Evolutionary conservation across 2,888 invertebrate species (phyloP), one percentile per base, ranked within the genome.

Genomic region (Piscicola geometra): DNA sequence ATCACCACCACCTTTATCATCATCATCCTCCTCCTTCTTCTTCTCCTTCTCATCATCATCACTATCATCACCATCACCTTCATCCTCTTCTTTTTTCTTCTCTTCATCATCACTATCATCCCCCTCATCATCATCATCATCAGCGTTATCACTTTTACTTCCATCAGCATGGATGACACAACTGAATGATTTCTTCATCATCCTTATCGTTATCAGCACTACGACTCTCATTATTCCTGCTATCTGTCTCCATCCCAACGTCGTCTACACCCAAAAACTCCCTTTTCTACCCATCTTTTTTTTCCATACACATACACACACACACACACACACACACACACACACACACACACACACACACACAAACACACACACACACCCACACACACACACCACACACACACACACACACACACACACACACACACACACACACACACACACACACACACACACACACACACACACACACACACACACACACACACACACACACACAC

Each of bases 81-180:
- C 36, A 32, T 52, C 60, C 0, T 71, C 75, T 0, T 75, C 75
- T 25, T 75, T 70, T 0, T 70, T 70, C 15, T 70, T 70, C 3
- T 60, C 70, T 52, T 71, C 71, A 71, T 33, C 75, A 35, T 75
- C 60, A 71, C 70, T 70, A 33, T 70, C 75, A 75, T 33, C 75
- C n/a, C 69, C 68, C 35, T 69, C 75, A 69, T 75, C 68, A 69
- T 69, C 75, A 69, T 75, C 69, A 32, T 50, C 75, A 69, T 75
- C 68, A 41, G 69, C 68, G 12, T 69, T 68, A 50, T 41, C 69
- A 68, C 69, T 33, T 21, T 75, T 30, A 69, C 41, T 52, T 41
- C 3, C 33, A 69, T 41, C 69, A 36, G 35, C 64, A 56, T 60
- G 64, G 0, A n/a, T n/a, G n/a, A n/a, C n/a, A n/a, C n/a, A n/a